Percentiles rank a stretch among this genome's conserved stretches.
phyloP scores from a whole-genome alignment of 1,140 invertebrate species.

The Drosophila ogumai region DNA sequence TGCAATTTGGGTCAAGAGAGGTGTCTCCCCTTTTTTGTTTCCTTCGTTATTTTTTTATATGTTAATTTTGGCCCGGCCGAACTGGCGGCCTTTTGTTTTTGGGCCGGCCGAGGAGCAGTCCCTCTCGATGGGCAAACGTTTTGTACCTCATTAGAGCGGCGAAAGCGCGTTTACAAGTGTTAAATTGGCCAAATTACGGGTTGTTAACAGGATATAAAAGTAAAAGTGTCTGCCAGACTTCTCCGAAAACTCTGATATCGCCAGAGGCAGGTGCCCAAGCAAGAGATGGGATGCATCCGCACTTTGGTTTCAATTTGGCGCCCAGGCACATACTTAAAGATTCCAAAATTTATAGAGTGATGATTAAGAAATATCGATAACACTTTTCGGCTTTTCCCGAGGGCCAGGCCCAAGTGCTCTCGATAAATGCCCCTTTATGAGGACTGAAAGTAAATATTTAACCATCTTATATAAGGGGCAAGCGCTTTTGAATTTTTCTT shows the following conservation, averaged over 20 bases:
- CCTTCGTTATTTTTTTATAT: constrained; percentile 73
- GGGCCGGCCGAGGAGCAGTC: constrained; percentile 5
- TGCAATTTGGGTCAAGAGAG: constrained; percentile 71
- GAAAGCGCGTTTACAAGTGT: constrained; percentile 83
- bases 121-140: constrained; percentile 54
- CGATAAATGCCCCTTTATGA: constrained; percentile 3
- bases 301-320: constrained; percentile 36
- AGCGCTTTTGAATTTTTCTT: background rate
- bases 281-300: constrained; percentile 15
- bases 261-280: constrained; percentile 19
- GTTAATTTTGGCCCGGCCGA: constrained; percentile 64
- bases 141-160: constrained; percentile 83
- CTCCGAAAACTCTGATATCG: constrained; percentile 1
- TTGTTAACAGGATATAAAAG: constrained; percentile 83
- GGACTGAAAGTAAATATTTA: constrained; percentile 22
- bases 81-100: constrained; percentile 36
- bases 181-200: constrained; percentile 81
- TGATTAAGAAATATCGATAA: constrained; percentile 53
- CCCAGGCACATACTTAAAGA: constrained; percentile 33
- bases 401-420: constrained; percentile 6
- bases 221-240: constrained; percentile 72
- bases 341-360: constrained; percentile 48
- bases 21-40: constrained; percentile 23
- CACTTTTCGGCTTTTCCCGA: constrained; percentile 16
- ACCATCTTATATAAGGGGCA: background rate